A percentile compares a stretch with the other conserved stretches of the same genome.
These are phyloP conservation scores for Cyclura pinguis DNA, from an alignment of 2,797 vertebrate species.

Conservation along the genomic window DNA sequence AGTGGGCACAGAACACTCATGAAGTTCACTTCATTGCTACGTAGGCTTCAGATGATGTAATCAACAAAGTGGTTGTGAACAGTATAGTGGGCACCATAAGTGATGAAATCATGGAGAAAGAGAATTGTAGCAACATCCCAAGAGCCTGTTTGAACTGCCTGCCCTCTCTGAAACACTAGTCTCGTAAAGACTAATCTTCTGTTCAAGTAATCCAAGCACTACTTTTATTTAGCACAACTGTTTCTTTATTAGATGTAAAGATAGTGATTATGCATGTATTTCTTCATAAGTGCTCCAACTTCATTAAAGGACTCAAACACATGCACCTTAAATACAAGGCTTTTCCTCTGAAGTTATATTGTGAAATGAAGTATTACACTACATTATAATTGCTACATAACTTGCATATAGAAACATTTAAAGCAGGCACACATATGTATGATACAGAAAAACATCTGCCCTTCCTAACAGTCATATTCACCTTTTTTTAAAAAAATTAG, in stretches of 20 bases:
- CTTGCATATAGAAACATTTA: neutral
- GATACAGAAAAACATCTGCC: neutral
- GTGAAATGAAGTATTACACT: constrained; percentile 9
- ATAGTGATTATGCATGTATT: too few species aligned
- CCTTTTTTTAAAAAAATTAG: too few species aligned
- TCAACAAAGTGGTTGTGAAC: neutral
- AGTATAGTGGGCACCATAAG: neutral
- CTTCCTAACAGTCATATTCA: too few species aligned
- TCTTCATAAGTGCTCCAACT: neutral
- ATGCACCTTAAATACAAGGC: neutral
- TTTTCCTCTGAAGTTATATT: neutral
- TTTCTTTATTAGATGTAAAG: neutral
- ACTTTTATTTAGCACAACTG: neutral
- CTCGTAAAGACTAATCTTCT: neutral
- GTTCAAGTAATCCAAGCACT: neutral
- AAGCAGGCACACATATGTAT: neutral
- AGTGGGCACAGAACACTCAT: neutral
- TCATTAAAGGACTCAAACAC: neutral
- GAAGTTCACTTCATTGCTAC: neutral
- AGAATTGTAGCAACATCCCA: neutral
- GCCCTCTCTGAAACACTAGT: neutral
- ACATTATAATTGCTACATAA: constrained; percentile 5
- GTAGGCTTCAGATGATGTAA: neutral
- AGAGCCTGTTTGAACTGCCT: neutral
- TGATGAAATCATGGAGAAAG: neutral